Percentiles rank a stretch among this genome's conserved stretches.
Evolutionary conservation across 2,113 vertebrate genomes (phyloP).

Genomic region (Tachysurus fulvidraco): DNA sequence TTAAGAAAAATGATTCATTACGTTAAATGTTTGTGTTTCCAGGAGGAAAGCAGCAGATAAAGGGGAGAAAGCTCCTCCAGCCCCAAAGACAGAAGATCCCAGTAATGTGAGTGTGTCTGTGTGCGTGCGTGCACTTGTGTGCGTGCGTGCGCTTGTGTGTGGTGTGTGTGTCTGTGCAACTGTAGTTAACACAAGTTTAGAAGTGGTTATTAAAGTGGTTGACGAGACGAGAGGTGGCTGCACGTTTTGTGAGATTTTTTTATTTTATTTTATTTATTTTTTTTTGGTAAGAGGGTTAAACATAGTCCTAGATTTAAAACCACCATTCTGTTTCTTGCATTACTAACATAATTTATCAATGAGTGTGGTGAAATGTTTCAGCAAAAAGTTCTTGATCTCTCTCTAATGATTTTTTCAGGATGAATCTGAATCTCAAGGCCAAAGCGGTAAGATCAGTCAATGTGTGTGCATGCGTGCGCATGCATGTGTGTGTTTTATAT

Average conservation of each 20-base stretch:
- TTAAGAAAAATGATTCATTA: background rate
- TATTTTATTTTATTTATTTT: too few species aligned
- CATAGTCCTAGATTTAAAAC: background rate
- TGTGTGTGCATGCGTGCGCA: background rate
- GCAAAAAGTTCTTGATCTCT: background rate
- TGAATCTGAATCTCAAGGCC: conserved; percentile 75
- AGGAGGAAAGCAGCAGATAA: conserved; percentile 86
- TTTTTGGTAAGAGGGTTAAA: background rate
- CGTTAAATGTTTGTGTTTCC: conserved; percentile 13
- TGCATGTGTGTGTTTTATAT: background rate
- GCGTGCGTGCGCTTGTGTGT: conserved; percentile 49
- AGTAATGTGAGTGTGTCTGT: conserved; percentile 69
- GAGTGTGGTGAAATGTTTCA: background rate
- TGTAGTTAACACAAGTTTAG: background rate
- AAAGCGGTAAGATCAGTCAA: conserved; percentile 63
- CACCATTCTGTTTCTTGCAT: background rate
- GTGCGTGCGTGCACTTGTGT: background rate
- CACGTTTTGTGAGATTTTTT: background rate
- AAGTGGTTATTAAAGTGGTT: background rate
- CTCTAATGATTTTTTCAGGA: conserved; percentile 67
- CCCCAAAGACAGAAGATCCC: conserved; percentile 71
- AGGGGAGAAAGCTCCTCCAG: conserved; percentile 71
- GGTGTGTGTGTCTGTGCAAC: background rate
- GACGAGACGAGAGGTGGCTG: background rate
- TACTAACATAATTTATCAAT: background rate